Evolutionary conservation across 1,140 invertebrate genomes (phyloP).

Genomic region (Tribolium castaneum): DNA sequence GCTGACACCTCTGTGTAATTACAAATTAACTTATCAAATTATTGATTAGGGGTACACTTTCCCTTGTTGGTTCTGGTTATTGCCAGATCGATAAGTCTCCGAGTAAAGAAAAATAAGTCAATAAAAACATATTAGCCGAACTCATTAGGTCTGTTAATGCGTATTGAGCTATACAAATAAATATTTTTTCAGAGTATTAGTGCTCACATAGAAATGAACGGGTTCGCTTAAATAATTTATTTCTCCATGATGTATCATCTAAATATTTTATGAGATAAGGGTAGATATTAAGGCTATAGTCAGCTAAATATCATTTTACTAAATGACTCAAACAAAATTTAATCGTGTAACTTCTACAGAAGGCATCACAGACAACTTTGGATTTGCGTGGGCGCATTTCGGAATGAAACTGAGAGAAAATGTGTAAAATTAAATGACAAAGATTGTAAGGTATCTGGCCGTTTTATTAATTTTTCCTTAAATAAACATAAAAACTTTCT

Average conservation of each 20-base stretch:
- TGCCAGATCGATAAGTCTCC: background rate
- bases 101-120: background rate
- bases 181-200: background rate
- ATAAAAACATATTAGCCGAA: background rate
- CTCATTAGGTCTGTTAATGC: conserved; percentile 5
- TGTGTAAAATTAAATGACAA: background rate
- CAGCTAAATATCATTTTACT: conserved; percentile 22
- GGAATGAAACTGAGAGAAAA: background rate
- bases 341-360: background rate
- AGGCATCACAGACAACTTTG: background rate
- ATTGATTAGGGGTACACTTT: background rate
- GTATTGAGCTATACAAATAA: background rate
- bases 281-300: background rate
- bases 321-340: conserved; percentile 4
- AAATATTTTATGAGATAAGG: conserved; percentile 25
- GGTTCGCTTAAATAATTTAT: background rate
- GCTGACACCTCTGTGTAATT: background rate
- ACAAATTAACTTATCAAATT: background rate
- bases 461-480: conserved; percentile 5
- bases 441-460: background rate
- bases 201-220: background rate
- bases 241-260: conserved; percentile 7
- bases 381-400: background rate
- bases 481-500: conserved; percentile 4
- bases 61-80: background rate